Evolutionary conservation across 2,113 vertebrate genomes (phyloP).

Genomic region (Sula dactylatra): DNA sequence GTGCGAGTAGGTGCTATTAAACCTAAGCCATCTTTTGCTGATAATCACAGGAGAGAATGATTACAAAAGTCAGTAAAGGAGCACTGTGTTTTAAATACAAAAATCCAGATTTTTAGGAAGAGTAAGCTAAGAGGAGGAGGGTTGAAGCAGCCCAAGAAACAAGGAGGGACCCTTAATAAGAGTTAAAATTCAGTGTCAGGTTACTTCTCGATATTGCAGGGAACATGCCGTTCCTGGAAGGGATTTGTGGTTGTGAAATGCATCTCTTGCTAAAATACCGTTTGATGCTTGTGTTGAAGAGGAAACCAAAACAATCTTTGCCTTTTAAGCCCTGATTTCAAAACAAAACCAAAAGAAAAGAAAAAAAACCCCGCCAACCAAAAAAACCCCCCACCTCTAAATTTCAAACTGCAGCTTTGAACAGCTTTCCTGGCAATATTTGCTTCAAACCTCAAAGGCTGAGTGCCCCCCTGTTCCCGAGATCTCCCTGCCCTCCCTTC

Average conservation of each 20-base stretch:
- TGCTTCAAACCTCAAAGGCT: background rate
- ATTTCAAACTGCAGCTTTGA: background rate
- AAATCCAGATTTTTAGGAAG: background rate
- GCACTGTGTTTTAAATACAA: background rate
- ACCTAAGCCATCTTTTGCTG: background rate
- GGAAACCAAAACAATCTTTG: constrained; percentile 1
- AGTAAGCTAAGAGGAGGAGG: background rate
- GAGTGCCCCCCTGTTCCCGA: background rate
- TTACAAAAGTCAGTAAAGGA: background rate
- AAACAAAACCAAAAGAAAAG: background rate
- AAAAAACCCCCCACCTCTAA: background rate
- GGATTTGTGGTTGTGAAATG: background rate
- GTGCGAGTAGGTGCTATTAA: background rate
- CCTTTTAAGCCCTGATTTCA: background rate
- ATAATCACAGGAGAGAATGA: background rate
- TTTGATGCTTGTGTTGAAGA: background rate
- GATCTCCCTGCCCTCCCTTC: background rate
- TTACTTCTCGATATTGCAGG: background rate
- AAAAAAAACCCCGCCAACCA: background rate
- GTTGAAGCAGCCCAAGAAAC: background rate
- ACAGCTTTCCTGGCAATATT: background rate
- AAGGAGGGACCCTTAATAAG: background rate
- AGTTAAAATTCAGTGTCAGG: background rate
- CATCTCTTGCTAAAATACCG: background rate
- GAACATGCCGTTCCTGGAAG: background rate